Evolutionary conservation across 2,113 vertebrate genomes (phyloP), one percentile per base, ranked within the genome.

Genomic region (Falco punctatus): DNA sequence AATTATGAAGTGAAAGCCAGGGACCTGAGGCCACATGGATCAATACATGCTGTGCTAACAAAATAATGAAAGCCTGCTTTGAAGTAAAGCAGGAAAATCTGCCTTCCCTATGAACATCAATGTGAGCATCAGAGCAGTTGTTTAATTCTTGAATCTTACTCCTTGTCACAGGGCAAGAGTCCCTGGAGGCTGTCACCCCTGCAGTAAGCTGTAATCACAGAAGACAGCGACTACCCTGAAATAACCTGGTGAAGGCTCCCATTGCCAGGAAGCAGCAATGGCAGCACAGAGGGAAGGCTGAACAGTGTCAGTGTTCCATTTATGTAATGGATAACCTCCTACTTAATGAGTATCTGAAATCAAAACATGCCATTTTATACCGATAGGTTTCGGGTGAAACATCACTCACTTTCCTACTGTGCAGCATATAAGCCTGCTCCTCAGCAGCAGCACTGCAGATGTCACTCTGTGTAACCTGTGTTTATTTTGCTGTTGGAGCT

Each of bases 61-160:
- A 92, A 92, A 72, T 79, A 89, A 81, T 52, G 66, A 88, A 95
- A 94, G 66, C 42, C 24, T 78, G 78, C 78, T 94, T 72, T 94
- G 91, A 85, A 82, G 79, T 22, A 82, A 82, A 78, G 51, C 61
- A 61, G 86, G 59, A 74, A 94, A 90, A 81, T 54, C 83, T 84
- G 52, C 80, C 71, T 91, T 91, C 71, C 71, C 64, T 88, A 10
- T 51, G 82, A 94, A 80, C 72, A 87, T 48, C 82, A 81, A 62
- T 81, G 52, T 89, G 73, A 66, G 49, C 66, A 77, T 84, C 74
- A 84, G 52, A 90, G 33, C n/a, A 35, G 84, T 48, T 90, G n/a
- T 77, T 92, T 82, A 95, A 65, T 77, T 95, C 51, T 77, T 71
- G 78, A 83, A 44, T 54, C 64, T 46, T 81, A 26, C 54, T 77